Conservation (phyloP, 2,888 invertebrate species). For the Dioctria rufipes region DNA sequence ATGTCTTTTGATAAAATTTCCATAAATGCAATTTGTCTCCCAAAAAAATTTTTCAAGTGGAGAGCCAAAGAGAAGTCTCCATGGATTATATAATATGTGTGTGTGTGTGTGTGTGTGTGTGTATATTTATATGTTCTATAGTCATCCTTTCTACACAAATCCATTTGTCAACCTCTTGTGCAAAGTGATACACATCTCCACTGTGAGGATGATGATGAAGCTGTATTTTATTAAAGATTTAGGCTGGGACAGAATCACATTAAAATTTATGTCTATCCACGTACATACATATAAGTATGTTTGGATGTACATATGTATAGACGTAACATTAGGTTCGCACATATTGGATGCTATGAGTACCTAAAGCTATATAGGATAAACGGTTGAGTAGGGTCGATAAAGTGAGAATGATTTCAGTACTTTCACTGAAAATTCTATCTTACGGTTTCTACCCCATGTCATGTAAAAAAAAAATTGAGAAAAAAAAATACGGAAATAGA, state of each 20-base stretch:
- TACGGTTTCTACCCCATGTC: too few relatives aligned
- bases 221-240: slow-evolving; percentile 49
- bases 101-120: too few relatives aligned
- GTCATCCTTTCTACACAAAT: slow-evolving; percentile 46
- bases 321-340: too few relatives aligned
- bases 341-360: too few relatives aligned
- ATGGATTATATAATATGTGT: not conserved
- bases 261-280: slow-evolving; percentile 32
- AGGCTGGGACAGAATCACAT: slow-evolving; percentile 30
- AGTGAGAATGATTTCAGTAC: not conserved
- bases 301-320: too few relatives aligned
- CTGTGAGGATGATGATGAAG: slow-evolving; percentile 28
- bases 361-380: not conserved
- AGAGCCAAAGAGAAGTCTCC: slow-evolving; percentile 7
- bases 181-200: slow-evolving; percentile 44
- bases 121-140: not conserved
- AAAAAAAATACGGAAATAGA: too few relatives aligned
- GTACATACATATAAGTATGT: not conserved
- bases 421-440: too few relatives aligned
- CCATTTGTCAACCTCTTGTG: slow-evolving; percentile 46
- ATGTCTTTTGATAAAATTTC: slow-evolving; percentile 43
- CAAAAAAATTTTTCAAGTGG: slow-evolving; percentile 15
- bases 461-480: too few relatives aligned
- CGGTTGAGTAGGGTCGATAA: not conserved
- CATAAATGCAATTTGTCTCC: slow-evolving; percentile 48